phyloP scores from a whole-genome alignment of 2,113 vertebrate species.

The Picathartes gymnocephalus region DNA sequence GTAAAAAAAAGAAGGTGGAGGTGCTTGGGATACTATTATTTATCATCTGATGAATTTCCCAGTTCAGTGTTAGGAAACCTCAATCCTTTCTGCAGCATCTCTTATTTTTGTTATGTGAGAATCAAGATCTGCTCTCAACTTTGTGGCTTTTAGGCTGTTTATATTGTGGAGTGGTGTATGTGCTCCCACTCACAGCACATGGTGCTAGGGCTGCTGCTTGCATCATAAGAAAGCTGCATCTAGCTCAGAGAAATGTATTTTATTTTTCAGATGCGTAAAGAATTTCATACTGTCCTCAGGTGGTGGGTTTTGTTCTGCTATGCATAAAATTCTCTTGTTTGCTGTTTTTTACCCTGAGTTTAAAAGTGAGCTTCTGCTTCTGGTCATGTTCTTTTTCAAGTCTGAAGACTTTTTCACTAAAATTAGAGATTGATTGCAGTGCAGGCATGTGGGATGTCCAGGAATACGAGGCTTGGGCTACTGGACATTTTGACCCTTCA shows the following conservation, averaged over 20 bases:
- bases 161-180: fast-evolving
- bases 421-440: constrained; percentile 68
- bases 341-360: not conserved
- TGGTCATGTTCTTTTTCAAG: constrained; percentile 65
- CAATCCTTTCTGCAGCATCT: not conserved
- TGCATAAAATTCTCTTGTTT: not conserved
- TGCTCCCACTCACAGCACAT: not conserved
- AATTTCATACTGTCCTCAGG: not conserved
- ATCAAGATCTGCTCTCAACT: not conserved
- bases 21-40: not conserved
- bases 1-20: not conserved
- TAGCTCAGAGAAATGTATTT: not conserved
- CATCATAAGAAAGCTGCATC: not conserved
- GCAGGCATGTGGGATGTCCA: constrained; percentile 67
- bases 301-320: not conserved
- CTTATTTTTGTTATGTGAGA: not conserved
- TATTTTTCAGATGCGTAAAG: not conserved
- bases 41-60: not conserved
- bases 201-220: not conserved
- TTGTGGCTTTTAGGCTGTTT: not conserved
- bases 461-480: constrained; percentile 76
- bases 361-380: not conserved
- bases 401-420: constrained; percentile 69
- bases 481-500: constrained; percentile 69
- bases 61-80: not conserved